Percentiles rank a stretch among this genome's conserved stretches.
These are phyloP conservation scores for Drosophila mulleri DNA, from an alignment of 2,888 invertebrate genomes.

Conservation along the genomic window DNA sequence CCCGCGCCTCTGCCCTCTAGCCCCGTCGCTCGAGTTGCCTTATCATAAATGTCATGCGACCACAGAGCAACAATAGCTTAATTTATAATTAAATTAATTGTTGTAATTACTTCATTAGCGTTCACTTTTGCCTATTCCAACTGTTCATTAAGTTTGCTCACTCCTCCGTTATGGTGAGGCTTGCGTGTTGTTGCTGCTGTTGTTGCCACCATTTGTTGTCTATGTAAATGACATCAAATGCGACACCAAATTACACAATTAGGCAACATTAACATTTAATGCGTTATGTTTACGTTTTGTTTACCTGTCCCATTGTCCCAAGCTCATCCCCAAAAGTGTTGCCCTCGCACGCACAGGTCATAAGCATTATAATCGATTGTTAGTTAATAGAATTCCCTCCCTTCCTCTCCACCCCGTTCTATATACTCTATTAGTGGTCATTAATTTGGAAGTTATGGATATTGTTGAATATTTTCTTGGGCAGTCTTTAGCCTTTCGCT, in stretches of 20 bases:
- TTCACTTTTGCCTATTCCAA: constrained; percentile 41
- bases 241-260: constrained; percentile 82
- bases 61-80: constrained; percentile 67
- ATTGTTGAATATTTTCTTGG: constrained; percentile 15
- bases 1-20: not conserved
- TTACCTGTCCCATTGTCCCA: constrained; percentile 54
- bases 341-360: constrained; percentile 72
- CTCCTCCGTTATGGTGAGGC: constrained; percentile 21
- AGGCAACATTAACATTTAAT: constrained; percentile 83
- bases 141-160: constrained; percentile 63
- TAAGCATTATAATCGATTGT: constrained; percentile 75
- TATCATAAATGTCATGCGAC: constrained; percentile 58
- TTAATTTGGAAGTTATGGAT: constrained; percentile 41
- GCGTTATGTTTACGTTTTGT: constrained; percentile 79
- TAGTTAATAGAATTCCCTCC: constrained; percentile 70
- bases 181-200: constrained; percentile 33
- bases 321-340: not conserved
- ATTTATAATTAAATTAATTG: constrained; percentile 84
- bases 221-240: constrained; percentile 66
- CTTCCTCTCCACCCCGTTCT: constrained; percentile 11
- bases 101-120: constrained; percentile 83
- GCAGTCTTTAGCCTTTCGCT: constrained; percentile 19
- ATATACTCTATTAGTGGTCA: constrained; percentile 35
- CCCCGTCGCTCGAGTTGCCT: not conserved
- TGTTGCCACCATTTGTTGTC: constrained; percentile 48